A percentile compares a stretch with the other conserved stretches of the same genome.
phyloP scores from a whole-genome alignment of 2,888 invertebrate genomes.

The Andrena praecox region DNA sequence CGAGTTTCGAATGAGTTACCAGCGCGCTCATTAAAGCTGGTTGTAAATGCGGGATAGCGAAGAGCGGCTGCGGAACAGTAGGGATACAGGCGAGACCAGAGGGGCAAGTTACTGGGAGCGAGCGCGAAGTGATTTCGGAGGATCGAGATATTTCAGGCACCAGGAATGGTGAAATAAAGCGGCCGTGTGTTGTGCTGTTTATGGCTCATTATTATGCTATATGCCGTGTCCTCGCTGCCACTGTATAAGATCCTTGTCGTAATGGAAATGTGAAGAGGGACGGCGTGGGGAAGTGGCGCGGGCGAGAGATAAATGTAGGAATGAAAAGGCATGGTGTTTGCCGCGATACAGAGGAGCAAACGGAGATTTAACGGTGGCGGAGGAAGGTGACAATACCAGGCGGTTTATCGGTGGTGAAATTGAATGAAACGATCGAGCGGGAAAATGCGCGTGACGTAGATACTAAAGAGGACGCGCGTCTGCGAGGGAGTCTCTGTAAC shows the following conservation, averaged over 20 bases:
- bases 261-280: constrained; percentile 61
- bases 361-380: constrained; percentile 25
- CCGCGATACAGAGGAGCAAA: constrained; percentile 34
- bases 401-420: constrained; percentile 16
- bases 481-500: neutral
- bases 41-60: constrained; percentile 28
- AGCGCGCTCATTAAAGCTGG: constrained; percentile 56
- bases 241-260: constrained; percentile 52
- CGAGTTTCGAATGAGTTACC: constrained; percentile 64
- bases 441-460: neutral
- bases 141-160: constrained; percentile 68
- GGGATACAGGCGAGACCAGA: neutral
- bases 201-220: constrained; percentile 72
- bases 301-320: constrained; percentile 45
- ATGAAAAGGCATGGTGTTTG: constrained; percentile 18
- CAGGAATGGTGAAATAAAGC: constrained; percentile 70
- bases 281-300: constrained; percentile 27
- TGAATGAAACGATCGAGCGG: constrained; percentile 35
- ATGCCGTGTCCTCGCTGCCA: constrained; percentile 63
- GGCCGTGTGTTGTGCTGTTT: constrained; percentile 66
- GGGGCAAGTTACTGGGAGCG: constrained; percentile 53
- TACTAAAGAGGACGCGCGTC: neutral
- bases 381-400: constrained; percentile 8
- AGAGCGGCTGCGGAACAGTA: neutral
- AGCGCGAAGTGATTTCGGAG: constrained; percentile 69